phyloP scores from a whole-genome alignment of 2,113 vertebrate species.

The Hylia prasina region DNA sequence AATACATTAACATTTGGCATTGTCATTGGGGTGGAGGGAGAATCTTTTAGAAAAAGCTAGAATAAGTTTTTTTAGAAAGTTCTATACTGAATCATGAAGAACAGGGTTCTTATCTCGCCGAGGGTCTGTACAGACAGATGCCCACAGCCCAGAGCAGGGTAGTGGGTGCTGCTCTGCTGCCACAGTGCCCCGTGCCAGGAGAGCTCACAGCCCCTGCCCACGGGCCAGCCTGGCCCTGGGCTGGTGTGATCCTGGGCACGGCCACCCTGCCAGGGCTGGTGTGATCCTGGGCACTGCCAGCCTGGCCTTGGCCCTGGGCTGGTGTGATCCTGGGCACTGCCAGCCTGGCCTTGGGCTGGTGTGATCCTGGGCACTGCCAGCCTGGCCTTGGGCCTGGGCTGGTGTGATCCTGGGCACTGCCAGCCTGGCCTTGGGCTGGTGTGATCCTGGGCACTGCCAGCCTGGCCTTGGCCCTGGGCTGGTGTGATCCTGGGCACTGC shows the following conservation, averaged over 20 bases:
- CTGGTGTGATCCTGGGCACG: no score
- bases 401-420: no score
- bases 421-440: fast-evolving
- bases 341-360: fast-evolving
- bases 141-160: neutral
- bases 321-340: no score
- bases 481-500: no score
- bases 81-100: neutral
- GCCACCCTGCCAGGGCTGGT: fast-evolving
- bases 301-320: no score
- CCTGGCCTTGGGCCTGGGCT: no score
- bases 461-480: no score
- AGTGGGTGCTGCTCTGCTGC: neutral
- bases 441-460: neutral
- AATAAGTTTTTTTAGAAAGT: neutral
- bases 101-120: fast-evolving
- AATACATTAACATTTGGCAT: neutral
- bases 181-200: fast-evolving
- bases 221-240: neutral
- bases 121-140: fast-evolving
- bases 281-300: neutral
- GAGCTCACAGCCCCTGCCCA: neutral
- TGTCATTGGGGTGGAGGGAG: fast-evolving
- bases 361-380: neutral
- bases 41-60: neutral